Evolutionary conservation across 2,797 vertebrate species (phyloP).

Genomic region (Acanthornis magna): DNA sequence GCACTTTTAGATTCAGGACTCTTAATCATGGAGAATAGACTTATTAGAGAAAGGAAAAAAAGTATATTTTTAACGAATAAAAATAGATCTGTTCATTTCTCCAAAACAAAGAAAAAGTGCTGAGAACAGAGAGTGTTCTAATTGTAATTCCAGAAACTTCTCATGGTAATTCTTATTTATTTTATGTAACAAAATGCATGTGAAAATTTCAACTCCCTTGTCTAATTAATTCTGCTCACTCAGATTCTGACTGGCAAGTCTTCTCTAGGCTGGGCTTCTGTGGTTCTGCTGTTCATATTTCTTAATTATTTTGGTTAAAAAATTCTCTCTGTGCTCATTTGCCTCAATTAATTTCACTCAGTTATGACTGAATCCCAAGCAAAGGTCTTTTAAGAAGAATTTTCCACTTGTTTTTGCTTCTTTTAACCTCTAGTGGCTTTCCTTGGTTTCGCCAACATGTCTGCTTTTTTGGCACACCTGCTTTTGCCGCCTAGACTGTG

Average conservation of each 20-base stretch:
- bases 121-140: slow-evolving; percentile 39
- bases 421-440: slow-evolving; percentile 60
- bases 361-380: neutral
- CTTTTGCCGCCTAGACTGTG: slow-evolving; percentile 64
- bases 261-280: slow-evolving; percentile 32
- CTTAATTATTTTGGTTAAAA: slow-evolving; percentile 51
- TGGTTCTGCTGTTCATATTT: slow-evolving; percentile 25
- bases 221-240: slow-evolving; percentile 68
- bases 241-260: slow-evolving; percentile 22
- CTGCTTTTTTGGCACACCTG: slow-evolving; percentile 76
- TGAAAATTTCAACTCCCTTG: slow-evolving; percentile 52
- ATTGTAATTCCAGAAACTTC: slow-evolving; percentile 58
- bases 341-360: slow-evolving; percentile 29
- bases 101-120: slow-evolving; percentile 34
- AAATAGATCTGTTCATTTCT: neutral
- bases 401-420: slow-evolving; percentile 37
- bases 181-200: slow-evolving; percentile 44
- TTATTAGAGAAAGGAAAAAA: neutral
- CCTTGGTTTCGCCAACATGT: slow-evolving; percentile 67
- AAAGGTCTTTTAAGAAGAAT: slow-evolving; percentile 21
- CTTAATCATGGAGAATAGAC: neutral
- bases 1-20: neutral
- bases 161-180: slow-evolving; percentile 40
- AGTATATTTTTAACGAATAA: neutral
- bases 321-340: neutral